Evolutionary conservation across 1,140 invertebrate genomes (phyloP), one percentile per base, ranked within the genome.

Genomic region (Drosophila trapezifrons): DNA sequence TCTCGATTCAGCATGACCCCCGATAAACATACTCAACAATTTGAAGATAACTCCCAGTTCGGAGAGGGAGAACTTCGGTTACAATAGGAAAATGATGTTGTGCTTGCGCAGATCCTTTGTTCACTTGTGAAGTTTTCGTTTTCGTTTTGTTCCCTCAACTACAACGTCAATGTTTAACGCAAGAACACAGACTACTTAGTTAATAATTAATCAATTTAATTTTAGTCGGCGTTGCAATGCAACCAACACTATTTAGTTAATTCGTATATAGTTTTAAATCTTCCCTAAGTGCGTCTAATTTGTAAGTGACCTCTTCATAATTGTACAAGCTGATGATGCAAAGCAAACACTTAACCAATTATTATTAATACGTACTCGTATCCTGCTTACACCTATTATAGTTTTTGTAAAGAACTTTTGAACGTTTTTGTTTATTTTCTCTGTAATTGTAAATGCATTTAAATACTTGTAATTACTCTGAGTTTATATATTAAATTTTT

Each of bases 361-460:
- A 69, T 38, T n/a, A 27, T 35, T 20, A 52, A 52, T 52, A 52
- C 49, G 18, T 55, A 74, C 9, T 45, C 22, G 40, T 55, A 56
- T 22, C 17, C 18, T 70, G 52, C 54, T 37, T 1, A 13, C 12
- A 8, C 17, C 35, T 20, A 47, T 32, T 38, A 25, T 38, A 71
- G 40, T 49, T 74, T 40, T 73, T 62, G 54, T 59, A 65, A 78
- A 78, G 43, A 69, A 72, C 56, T 74, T 81, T 81, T 81, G 70
- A 76, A 70, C 58, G 57, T 67, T 78, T 77, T 77, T 67, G 43
- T 55, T 66, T 66, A 18, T 58, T 66, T 80, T 62, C 40, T 22
- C 46, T 35, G 43, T 59, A 86, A 76, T 78, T 86, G 62, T 76
- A 79, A 65, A 81, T 78, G 82, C 78, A 86, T 81, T 86, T 86